Base-by-base conservation (phyloP, 2,113 vertebrate species). In the Cairina moschata region DNA sequence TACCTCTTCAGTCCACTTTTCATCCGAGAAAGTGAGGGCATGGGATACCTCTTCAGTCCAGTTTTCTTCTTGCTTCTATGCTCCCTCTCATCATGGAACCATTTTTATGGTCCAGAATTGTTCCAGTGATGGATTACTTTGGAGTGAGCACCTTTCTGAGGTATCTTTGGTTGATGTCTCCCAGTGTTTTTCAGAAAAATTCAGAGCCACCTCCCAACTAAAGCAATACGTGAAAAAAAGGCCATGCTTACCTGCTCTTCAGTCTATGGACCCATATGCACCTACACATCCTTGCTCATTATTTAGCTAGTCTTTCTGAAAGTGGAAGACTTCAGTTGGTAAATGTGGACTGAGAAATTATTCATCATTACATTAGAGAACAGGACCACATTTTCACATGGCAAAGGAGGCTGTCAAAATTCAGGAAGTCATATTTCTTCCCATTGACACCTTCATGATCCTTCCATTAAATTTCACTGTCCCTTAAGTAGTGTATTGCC, bases 401-500 rank as follows among this genome's bases (percentile, higher is more conserved):
- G 76, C 46, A 74, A 88, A 69, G 59, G n/a, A 1, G 4, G 25
- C 55, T 78, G 36, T 86, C 88, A 78, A 83, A 90, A 86, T 52
- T 46, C 59, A 90, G 82, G 42, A 88, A 60, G 72, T 18, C 42
- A 31, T 83, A 75, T 91, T 96, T 96, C 91, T 86, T 81, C 83
- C 55, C 42, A 2, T 83, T 83, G 85, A 91, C 90, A 93, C 65
- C 63, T 91, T 93, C 91, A 93, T 77, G 79, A 60, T 93, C 55
- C 32, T 78, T 60, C 0, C 0, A 93, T 88, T 83, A 88, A 90
- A 94, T 94, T 96, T 93, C 52, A 71, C 46, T 63, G 40, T 66
- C 36, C 40, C 25, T 94, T 85, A 94, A 95, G 71, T 54, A 90
- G 58, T 36, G 66, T 73, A 63, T 83, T 44, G 40, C n/a, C 75